A percentile compares a stretch with the other conserved stretches of the same genome.
Conservation (phyloP, 92 coral and sea anemone genomes). For the Epizoanthus rinbou region DNA sequence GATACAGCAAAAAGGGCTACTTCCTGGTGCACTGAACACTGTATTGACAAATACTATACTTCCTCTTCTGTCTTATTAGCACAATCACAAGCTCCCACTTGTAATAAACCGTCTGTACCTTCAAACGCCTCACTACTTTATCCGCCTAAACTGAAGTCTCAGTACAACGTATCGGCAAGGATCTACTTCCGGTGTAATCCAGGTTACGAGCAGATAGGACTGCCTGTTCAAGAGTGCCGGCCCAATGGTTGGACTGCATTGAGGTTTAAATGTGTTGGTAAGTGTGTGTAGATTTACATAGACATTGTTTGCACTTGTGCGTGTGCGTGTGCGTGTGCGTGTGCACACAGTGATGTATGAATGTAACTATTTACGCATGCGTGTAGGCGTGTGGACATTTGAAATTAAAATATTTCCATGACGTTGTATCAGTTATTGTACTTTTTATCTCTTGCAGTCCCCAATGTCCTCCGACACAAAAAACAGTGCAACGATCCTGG, state of each 20-base stretch:
- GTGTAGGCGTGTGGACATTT: too few species aligned
- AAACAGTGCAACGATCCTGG: constrained; percentile 30
- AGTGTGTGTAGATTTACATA: neutral
- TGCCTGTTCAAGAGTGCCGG: constrained; percentile 11
- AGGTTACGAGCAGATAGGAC: neutral
- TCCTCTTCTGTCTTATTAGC: neutral
- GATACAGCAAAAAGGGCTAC: too few species aligned
- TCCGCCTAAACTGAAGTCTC: neutral
- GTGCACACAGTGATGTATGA: too few species aligned
- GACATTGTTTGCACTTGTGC: neutral
- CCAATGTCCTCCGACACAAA: neutral
- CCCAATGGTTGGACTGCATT: constrained; percentile 3
- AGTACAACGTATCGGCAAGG: neutral
- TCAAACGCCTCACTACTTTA: neutral
- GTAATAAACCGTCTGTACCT: constrained; percentile 13
- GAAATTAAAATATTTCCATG: too few species aligned
- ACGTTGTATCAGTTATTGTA: too few species aligned
- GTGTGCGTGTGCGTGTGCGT: too few species aligned
- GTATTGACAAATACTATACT: too few species aligned
- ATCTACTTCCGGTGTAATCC: constrained; percentile 18
- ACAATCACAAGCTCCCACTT: neutral
- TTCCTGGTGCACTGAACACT: too few species aligned
- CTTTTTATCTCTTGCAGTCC: neutral
- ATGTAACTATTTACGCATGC: neutral
- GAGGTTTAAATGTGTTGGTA: constrained; percentile 16